Conservation (phyloP, 30 jellyfish, hydroid and myxozoan species). For the Haliclystus octoradiatus region DNA sequence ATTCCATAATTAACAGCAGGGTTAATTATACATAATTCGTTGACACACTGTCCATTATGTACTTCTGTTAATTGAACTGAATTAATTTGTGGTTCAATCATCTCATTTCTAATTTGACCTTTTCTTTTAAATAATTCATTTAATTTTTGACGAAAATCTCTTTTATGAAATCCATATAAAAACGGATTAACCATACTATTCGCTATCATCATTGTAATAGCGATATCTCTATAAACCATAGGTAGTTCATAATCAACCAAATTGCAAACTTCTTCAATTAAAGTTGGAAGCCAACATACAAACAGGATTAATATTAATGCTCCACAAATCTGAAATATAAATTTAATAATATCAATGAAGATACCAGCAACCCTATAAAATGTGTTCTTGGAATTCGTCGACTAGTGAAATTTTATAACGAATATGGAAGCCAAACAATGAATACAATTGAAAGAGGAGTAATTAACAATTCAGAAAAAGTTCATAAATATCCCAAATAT, state of each 20-base stretch:
- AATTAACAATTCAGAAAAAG: background rate
- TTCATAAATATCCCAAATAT: background rate
- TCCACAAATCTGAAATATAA: constrained; percentile 42
- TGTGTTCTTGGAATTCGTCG: too few species aligned
- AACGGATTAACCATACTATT: constrained; percentile 61
- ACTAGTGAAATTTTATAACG: too few species aligned
- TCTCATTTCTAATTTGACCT: background rate
- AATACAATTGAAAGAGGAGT: too few species aligned
- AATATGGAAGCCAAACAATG: too few species aligned
- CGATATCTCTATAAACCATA: constrained; percentile 23
- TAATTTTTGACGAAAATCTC: constrained; percentile 31
- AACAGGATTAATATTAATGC: constrained; percentile 20
- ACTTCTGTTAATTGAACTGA: background rate
- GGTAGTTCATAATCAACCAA: constrained; percentile 12
- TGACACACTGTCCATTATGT: too few species aligned
- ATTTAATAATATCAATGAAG: background rate
- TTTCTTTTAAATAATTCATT: background rate
- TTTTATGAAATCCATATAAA: constrained; percentile 41
- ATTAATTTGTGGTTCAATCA: background rate
- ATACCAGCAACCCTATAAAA: too few species aligned
- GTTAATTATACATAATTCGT: too few species aligned
- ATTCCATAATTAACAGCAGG: too few species aligned
- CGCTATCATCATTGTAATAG: constrained; percentile 32
- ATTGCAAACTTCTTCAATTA: constrained; percentile 25
- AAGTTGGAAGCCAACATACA: constrained; percentile 60